These are phyloP conservation scores for Ariopsis seemanni DNA, from an alignment of 2,113 vertebrate genomes.

Conservation along the genomic window DNA sequence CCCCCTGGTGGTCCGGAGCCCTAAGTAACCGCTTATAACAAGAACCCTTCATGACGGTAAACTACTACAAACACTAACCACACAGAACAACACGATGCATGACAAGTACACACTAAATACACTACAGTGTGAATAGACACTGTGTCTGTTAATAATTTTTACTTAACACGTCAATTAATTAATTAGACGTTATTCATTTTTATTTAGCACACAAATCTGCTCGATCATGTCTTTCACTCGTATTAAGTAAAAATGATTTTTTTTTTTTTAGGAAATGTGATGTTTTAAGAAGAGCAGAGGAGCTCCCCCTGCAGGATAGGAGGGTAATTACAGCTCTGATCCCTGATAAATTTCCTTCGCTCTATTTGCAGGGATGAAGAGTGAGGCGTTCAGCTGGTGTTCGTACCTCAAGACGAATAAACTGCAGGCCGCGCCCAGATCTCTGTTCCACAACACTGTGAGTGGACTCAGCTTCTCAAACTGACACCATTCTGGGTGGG, in stretches of 20 bases:
- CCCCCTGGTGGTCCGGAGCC: neutral
- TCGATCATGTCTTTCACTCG: neutral
- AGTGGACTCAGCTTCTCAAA: constrained; percentile 49
- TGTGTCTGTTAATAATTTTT: neutral
- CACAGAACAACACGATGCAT: too few species aligned
- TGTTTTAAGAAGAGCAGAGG: neutral
- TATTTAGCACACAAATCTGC: neutral
- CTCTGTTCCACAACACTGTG: constrained; percentile 84
- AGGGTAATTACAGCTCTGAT: neutral
- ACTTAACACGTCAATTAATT: neutral
- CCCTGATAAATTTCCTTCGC: neutral
- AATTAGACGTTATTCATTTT: neutral
- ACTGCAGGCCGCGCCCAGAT: constrained; percentile 83
- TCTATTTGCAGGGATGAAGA: constrained; percentile 75
- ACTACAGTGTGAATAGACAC: neutral
- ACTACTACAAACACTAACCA: too few species aligned
- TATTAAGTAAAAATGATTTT: neutral
- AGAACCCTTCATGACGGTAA: too few species aligned
- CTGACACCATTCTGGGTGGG: neutral
- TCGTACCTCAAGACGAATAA: constrained; percentile 81
- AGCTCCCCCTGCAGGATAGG: neutral
- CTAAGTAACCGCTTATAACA: too few species aligned
- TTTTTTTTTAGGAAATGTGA: neutral
- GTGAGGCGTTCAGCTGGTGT: constrained; percentile 84
- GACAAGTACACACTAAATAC: neutral